These are phyloP conservation scores for Seriola aureovittata DNA, from an alignment of 2,113 vertebrate species.

Conservation along the genomic window DNA sequence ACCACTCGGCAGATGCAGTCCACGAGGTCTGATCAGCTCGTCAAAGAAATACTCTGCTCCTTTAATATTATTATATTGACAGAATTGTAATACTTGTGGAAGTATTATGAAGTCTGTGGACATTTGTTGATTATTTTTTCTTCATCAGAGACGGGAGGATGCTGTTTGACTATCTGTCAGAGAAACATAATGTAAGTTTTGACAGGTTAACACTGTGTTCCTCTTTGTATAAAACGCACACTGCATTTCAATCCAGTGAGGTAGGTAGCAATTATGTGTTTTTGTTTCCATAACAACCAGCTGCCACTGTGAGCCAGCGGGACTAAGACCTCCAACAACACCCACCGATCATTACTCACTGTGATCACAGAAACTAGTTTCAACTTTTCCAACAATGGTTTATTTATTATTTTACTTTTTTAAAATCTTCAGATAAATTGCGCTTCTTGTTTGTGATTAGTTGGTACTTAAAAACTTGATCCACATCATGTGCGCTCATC, in stretches of 20 bases:
- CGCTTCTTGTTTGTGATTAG: background rate
- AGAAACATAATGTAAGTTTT: constrained; percentile 93
- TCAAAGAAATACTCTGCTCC: background rate
- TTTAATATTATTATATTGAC: background rate
- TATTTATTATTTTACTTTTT: background rate
- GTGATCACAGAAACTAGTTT: background rate
- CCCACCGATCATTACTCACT: constrained; percentile 14
- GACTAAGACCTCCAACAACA: constrained; percentile 32
- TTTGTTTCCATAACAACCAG: constrained; percentile 71
- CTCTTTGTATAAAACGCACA: background rate
- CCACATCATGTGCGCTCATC: background rate
- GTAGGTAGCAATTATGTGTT: background rate
- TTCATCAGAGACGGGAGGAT: constrained; percentile 92
- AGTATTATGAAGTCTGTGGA: background rate
- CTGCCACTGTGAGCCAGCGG: constrained; percentile 39
- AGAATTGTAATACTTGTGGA: background rate
- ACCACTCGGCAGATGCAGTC: constrained; percentile 98
- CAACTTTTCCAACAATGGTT: background rate
- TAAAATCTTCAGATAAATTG: background rate
- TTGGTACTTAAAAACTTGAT: background rate
- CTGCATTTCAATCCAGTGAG: constrained; percentile 5
- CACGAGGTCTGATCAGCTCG: constrained; percentile 86
- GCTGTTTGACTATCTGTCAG: constrained; percentile 97
- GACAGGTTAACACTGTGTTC: background rate
- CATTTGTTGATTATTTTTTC: background rate